These are phyloP conservation scores for Calliphora vomitoria DNA, from an alignment of 2,888 invertebrate species.

Conservation along the genomic window DNA sequence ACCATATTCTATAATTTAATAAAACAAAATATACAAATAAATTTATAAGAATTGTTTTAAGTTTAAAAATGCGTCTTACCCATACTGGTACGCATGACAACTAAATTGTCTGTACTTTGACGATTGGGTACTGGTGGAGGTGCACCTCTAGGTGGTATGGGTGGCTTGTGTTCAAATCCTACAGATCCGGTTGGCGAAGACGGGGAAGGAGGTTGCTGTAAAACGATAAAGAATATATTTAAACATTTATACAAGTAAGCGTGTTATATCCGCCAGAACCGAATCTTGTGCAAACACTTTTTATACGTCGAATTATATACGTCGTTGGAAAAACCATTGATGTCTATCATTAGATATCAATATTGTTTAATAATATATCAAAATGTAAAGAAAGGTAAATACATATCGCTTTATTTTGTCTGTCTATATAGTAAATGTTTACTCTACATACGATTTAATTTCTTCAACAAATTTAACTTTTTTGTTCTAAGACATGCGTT, in stretches of 20 bases:
- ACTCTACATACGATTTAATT: no score
- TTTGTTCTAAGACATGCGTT: no score
- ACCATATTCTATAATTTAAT: constrained; percentile 67
- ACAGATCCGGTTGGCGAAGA: constrained; percentile 80
- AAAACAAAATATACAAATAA: not conserved
- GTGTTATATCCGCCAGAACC: no score
- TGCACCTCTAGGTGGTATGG: constrained; percentile 87
- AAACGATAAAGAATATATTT: not conserved
- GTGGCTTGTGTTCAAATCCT: constrained; percentile 85
- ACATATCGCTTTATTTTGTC: no score
- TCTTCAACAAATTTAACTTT: no score
- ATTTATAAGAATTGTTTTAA: not conserved
- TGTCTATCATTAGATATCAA: no score
- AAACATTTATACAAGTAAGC: not conserved
- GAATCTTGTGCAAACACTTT: no score
- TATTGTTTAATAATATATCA: no score
- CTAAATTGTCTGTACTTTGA: constrained; percentile 83
- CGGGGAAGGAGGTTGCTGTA: constrained; percentile 79
- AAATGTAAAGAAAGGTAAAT: no score
- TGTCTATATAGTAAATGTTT: no score
- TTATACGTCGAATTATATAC: no score
- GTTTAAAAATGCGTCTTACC: constrained; percentile 76
- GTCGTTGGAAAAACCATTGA: no score
- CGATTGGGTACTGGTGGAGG: constrained; percentile 86
- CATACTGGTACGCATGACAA: constrained; percentile 80